Percentiles rank a stretch among this genome's conserved stretches.
Evolutionary conservation across 2,888 invertebrate genomes (phyloP).

Genomic region (Phaonia tiefii): DNA sequence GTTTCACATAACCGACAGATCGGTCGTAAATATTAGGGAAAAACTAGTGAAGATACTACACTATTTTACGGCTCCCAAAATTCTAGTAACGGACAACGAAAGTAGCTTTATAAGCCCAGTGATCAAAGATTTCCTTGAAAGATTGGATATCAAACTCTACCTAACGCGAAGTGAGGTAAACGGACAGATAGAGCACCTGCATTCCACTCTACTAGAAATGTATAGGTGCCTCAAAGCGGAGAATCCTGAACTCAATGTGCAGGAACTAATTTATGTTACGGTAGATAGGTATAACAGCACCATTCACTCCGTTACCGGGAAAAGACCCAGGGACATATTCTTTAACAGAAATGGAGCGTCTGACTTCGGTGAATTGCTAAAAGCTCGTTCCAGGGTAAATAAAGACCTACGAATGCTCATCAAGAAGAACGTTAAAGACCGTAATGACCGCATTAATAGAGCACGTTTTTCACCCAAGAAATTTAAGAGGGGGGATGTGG

Average conservation of each 20-base stretch:
- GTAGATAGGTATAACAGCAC: conserved; percentile 66
- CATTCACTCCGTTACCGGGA: conserved; percentile 58
- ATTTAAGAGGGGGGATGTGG: conserved; percentile 6
- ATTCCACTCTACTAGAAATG: conserved; percentile 63
- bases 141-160: conserved; percentile 13
- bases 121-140: neutral
- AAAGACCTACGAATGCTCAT: conserved; percentile 1
- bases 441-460: neutral
- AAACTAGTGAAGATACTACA: conserved; percentile 61
- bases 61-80: conserved; percentile 59
- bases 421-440: neutral
- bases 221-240: conserved; percentile 59
- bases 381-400: neutral
- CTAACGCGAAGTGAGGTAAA: conserved; percentile 58
- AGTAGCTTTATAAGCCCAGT: conserved; percentile 13
- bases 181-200: conserved; percentile 51
- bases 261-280: conserved; percentile 46
- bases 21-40: conserved; percentile 54
- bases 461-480: neutral
- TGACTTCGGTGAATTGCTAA: neutral
- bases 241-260: conserved; percentile 25
- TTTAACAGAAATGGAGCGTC: conserved; percentile 51
- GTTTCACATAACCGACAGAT: conserved; percentile 58
- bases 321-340: conserved; percentile 62
- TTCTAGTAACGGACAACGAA: conserved; percentile 9